Evolutionary conservation across 2,888 invertebrate genomes (phyloP), one percentile per base, ranked within the genome.

Genomic region (Ennomos erosarius): DNA sequence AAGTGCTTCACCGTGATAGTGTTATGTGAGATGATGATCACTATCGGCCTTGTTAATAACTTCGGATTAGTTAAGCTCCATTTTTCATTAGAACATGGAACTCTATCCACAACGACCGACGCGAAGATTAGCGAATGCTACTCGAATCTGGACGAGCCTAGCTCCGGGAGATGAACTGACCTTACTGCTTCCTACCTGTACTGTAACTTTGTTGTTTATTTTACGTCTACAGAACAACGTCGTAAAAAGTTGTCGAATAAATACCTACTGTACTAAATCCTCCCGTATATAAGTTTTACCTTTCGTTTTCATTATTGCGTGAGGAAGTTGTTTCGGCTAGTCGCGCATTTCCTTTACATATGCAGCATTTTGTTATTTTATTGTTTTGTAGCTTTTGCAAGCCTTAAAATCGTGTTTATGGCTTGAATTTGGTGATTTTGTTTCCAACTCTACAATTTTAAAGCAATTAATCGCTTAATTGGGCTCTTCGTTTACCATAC

Each of bases 241-340:
- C 54, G 62, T 63, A 66, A 62, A 64, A 68, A 66, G 61, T 64
- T 57, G 37, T 13, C 50, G 59, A 63, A 68, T 66, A 68, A 65
- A 65, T 62, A 65, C 66, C 48, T 56, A 59, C 58, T 55, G 39
- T 46, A 51, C 51, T 64, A 64, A 67, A 69, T 67, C 65, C 59
- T 50, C 54, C 13, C n/a, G 56, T 47, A 26, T 26, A 26, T 26
- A 64, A 66, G 68, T 66, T 68, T 55, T 57, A 61, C 66, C 61
- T 62, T 68, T 58, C 49, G 58, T 64, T 63, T 66, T 66, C 68
- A 66, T 68, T 66, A 63, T 66, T 38, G 66, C 64, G 64, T 62
- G 66, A 36, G 55, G 46, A 56, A 46, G 47, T 26, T 13, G 56
- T 68, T 64, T 58, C 44, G 50, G 37, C 43, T 42, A 43, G 34